Conservation (phyloP, 2,113 vertebrate genomes). For the Perca schrenkii region DNA sequence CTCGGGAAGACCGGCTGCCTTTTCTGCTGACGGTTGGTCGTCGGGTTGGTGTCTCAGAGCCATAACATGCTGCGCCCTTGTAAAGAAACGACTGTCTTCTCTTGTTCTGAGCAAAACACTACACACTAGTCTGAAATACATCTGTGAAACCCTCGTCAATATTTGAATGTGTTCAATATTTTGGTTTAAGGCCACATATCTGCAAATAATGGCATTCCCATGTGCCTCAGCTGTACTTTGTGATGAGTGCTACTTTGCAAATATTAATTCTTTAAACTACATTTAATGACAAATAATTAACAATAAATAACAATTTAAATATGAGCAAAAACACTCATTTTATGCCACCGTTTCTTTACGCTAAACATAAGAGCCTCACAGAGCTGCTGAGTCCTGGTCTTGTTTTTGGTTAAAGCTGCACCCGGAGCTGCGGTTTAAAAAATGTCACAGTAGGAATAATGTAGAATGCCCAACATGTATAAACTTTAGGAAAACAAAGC, state of each 20-base stretch:
- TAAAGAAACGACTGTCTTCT: too few species aligned
- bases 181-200: not conserved
- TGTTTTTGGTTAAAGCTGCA: not conserved
- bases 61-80: too few species aligned
- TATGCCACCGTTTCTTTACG: not conserved
- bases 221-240: not conserved
- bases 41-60: too few species aligned
- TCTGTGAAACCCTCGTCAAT: not conserved
- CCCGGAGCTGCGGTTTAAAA: not conserved
- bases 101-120: not conserved
- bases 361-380: too few species aligned
- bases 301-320: not conserved
- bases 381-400: not conserved
- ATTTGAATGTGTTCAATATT: not conserved
- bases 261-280: not conserved
- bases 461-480: not conserved
- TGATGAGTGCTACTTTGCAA: not conserved
- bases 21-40: too few species aligned
- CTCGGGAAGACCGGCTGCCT: too few species aligned
- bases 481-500: not conserved
- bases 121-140: not conserved
- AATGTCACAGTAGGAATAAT: not conserved
- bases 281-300: not conserved
- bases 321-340: not conserved
- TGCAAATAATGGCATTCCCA: not conserved